Conservation (phyloP, 1,140 invertebrate genomes). For the Danaus plexippus region DNA sequence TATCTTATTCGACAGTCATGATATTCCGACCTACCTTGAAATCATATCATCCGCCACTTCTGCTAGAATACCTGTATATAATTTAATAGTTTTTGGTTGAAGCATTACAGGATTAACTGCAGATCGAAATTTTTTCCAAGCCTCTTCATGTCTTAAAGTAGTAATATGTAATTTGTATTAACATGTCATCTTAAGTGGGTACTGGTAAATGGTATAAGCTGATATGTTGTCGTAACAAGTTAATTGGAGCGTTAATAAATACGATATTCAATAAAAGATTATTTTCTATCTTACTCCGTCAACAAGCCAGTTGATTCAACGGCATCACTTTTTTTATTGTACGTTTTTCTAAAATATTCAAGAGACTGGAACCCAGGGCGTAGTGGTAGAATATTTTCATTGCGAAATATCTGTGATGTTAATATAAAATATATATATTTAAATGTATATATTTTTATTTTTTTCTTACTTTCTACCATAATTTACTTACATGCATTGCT, state of each 20-base stretch:
- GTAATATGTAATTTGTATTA: constrained; percentile 2
- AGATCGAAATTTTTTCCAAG: constrained; percentile 82
- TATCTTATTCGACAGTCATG: too few relatives aligned
- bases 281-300: constrained; percentile 25
- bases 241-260: too few relatives aligned
- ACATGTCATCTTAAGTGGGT: too few relatives aligned
- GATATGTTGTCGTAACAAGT: too few relatives aligned
- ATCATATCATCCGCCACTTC: constrained; percentile 59
- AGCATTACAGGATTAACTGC: constrained; percentile 71
- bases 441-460: too few relatives aligned
- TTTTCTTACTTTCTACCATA: not conserved
- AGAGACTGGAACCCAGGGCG: constrained; percentile 33
- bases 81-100: constrained; percentile 63
- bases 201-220: too few relatives aligned
- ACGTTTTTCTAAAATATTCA: constrained; percentile 37
- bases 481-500: constrained; percentile 25
- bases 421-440: too few relatives aligned
- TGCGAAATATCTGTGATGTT: constrained; percentile 31
- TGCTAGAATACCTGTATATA: constrained; percentile 55
- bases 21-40: constrained; percentile 23
- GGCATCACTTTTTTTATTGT: constrained; percentile 15
- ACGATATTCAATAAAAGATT: not conserved
- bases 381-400: constrained; percentile 34
- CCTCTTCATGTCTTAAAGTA: constrained; percentile 79
- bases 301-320: constrained; percentile 24